phyloP scores from a whole-genome alignment of 1,140 invertebrate genomes.

The Steinernema khuongi region DNA sequence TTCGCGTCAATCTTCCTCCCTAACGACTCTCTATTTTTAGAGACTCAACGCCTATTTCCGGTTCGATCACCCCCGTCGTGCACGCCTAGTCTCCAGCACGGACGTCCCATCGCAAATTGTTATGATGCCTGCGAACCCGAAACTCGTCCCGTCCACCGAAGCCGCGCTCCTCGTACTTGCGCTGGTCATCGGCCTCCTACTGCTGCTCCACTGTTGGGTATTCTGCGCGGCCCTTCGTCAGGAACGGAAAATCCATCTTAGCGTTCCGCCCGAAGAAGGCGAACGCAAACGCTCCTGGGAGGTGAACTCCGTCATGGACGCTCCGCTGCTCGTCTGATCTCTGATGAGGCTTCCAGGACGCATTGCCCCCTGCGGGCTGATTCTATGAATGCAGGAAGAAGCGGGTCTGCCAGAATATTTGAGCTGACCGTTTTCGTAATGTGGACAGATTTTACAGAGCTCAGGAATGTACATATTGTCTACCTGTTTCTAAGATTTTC shows the following conservation, averaged over 20 bases:
- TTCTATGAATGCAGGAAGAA: too few species aligned
- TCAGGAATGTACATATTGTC: slow-evolving; percentile 13
- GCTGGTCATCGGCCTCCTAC: neutral
- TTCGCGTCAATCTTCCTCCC: neutral
- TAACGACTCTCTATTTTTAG: neutral
- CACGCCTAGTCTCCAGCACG: neutral
- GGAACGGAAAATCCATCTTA: neutral
- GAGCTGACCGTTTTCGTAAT: neutral
- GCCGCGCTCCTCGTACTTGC: neutral
- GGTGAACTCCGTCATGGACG: neutral
- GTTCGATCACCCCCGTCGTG: neutral
- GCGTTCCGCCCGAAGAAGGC: neutral
- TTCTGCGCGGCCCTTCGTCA: neutral
- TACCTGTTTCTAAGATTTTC: neutral
- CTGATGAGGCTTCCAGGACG: neutral
- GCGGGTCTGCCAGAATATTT: too few species aligned
- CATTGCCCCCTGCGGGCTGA: neutral
- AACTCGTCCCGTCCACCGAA: slow-evolving; percentile 9
- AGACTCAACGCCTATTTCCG: neutral
- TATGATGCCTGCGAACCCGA: slow-evolving; percentile 7
- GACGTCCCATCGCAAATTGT: neutral
- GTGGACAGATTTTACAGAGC: neutral
- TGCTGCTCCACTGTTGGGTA: slow-evolving; percentile 4
- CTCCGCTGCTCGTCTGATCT: neutral
- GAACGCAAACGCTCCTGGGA: neutral